Base-by-base conservation (phyloP, 2,797 vertebrate species). In the Catostomus latipinnis region DNA sequence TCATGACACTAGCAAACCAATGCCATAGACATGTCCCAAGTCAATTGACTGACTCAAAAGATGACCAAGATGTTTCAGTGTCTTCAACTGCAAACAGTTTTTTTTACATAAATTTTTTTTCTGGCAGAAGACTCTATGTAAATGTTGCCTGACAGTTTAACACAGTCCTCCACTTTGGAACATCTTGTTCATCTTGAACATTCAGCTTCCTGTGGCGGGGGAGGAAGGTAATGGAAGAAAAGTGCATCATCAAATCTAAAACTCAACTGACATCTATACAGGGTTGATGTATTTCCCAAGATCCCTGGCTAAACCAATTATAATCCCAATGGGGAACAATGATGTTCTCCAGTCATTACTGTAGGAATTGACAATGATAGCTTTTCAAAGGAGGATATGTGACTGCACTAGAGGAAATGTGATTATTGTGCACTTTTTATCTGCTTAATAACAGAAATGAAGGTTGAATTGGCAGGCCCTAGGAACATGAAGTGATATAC, bases 161-260 rank as follows among this genome's bases (percentile, higher is more conserved):
- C 52, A 7, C 13, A 76, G 45, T 78, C 50, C 52, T 76, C 22
- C 14, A 43, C 69, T 34, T 65, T 45, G 46, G 56, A 82, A 76
- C 73, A 60, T 82, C 85, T 83, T 82, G 78, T 22, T 22, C 22
- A 22, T 22, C 22, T 22, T 22, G 22, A 22, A 22, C 22, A 66
- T 82, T 83, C 68, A 49, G 74, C 76, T 71, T 90, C 81, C 82
- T 78, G 76, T 50, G 11, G 22, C 34, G 60, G 50, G 77, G 77
- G 83, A 86, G 71, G 63, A 66, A 65, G 43, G 56, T 45, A 63
- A 75, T 82, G n/a, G 1, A 34, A 34, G 34, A 34, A 34, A 34
- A 34, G 34, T 73, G 69, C 16, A 72, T 75, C 80, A 89, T 89
- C 81, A 78, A 65, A 86, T 84, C 86, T 76, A 57, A 73, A 71